These are phyloP conservation scores for Carcharodon carcharias DNA, from an alignment of 2,797 vertebrate genomes.

Conservation along the genomic window DNA sequence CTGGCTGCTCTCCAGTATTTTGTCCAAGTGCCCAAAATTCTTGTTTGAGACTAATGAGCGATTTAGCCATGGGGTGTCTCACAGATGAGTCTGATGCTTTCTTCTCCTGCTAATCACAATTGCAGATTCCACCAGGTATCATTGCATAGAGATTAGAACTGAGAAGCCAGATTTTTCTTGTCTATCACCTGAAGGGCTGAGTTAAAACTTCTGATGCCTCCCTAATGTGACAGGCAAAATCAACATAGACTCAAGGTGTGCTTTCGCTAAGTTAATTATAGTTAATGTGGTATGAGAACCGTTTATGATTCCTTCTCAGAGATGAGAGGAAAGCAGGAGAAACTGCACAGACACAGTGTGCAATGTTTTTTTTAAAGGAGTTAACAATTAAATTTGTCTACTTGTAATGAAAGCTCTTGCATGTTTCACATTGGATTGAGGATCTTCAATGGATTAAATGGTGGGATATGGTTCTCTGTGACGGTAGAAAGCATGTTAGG, in stretches of 20 bases:
- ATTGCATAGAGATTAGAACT: background rate
- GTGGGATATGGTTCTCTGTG: background rate
- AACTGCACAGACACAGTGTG: background rate
- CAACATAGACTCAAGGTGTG: background rate
- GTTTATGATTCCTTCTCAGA: background rate
- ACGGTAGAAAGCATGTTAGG: background rate
- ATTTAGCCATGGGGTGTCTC: background rate
- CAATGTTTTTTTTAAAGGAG: background rate
- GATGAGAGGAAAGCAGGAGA: background rate
- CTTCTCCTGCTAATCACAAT: background rate
- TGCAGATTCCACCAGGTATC: background rate
- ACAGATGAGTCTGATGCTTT: background rate
- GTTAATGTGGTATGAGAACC: background rate
- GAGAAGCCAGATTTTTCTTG: background rate
- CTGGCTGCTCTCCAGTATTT: background rate
- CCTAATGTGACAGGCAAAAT: no score
- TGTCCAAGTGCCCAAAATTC: background rate
- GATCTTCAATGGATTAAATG: background rate
- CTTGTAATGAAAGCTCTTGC: no score
- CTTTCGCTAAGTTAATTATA: background rate
- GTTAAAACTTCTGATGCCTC: background rate
- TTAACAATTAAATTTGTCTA: background rate
- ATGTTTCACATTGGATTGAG: background rate
- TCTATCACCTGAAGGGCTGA: no score
- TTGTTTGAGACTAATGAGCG: background rate